Evolutionary conservation across 1,140 invertebrate species (phyloP).

Genomic region (Physella acuta): DNA sequence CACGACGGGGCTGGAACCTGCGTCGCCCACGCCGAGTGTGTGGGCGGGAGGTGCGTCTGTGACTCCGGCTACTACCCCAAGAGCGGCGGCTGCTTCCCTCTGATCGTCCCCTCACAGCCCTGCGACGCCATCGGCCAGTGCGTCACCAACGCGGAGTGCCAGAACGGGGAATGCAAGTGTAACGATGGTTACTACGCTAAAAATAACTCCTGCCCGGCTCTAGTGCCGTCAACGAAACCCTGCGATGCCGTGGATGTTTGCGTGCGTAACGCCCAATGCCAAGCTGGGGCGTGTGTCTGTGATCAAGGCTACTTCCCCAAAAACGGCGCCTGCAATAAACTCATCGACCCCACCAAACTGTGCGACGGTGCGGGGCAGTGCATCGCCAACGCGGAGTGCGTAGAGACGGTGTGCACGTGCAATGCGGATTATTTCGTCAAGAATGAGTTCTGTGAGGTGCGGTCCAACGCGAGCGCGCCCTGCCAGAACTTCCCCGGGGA

Average conservation of each 20-base stretch:
- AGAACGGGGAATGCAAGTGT: constrained; percentile 15
- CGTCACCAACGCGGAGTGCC: constrained; percentile 17
- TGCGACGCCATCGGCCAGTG: constrained; percentile 9
- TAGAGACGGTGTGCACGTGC: constrained; percentile 13
- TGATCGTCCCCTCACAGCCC: neutral
- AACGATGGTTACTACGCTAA: constrained; percentile 4
- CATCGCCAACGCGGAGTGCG: constrained; percentile 20
- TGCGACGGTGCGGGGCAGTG: constrained; percentile 23
- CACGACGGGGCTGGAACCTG: constrained; percentile 13
- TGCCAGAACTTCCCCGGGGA: constrained; percentile 13
- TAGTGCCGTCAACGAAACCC: neutral
- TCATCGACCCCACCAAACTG: neutral
- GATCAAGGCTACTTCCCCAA: constrained; percentile 9
- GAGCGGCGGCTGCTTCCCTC: neutral
- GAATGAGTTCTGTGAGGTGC: constrained; percentile 13
- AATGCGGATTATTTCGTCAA: constrained; percentile 14
- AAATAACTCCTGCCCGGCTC: neutral
- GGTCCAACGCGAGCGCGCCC: neutral
- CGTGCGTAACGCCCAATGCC: constrained; percentile 23
- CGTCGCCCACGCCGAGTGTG: constrained; percentile 16
- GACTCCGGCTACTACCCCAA: constrained; percentile 18
- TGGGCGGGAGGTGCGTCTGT: constrained; percentile 10
- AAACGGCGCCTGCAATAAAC: constrained; percentile 3
- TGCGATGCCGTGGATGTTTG: constrained; percentile 4
- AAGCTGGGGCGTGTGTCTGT: constrained; percentile 19